Evolutionary conservation across 2,888 invertebrate species (phyloP).

Genomic region (Isotomurus palustris): DNA sequence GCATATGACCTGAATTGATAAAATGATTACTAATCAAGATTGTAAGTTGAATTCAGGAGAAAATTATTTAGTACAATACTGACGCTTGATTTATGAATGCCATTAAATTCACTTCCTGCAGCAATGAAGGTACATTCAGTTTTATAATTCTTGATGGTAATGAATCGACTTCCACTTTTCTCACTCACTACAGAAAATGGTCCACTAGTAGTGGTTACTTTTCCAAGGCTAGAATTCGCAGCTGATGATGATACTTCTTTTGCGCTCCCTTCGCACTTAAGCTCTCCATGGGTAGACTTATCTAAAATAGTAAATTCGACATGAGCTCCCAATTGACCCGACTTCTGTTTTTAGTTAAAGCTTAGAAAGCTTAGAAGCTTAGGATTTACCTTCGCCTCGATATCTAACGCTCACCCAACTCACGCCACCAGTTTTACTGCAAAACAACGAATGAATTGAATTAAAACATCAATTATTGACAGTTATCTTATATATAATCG

Average conservation of each 20-base stretch:
- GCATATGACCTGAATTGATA: slow-evolving; percentile 52
- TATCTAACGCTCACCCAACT: slow-evolving; percentile 40
- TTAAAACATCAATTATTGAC: not conserved
- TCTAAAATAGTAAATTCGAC: no score
- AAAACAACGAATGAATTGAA: not conserved
- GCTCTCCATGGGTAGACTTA: slow-evolving; percentile 46
- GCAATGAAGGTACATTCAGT: slow-evolving; percentile 56
- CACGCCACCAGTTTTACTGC: slow-evolving; percentile 22
- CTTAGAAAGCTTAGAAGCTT: not conserved
- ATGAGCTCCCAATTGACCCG: no score
- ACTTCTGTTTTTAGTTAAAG: no score
- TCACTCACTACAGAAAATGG: slow-evolving; percentile 19
- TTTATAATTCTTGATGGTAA: slow-evolving; percentile 53
- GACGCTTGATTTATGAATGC: slow-evolving; percentile 54
- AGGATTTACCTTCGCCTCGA: slow-evolving; percentile 32
- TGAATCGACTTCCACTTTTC: slow-evolving; percentile 47
- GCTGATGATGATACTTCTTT: slow-evolving; percentile 13
- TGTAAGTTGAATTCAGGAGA: not conserved
- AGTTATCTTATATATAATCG: not conserved
- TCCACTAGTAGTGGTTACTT: slow-evolving; percentile 39
- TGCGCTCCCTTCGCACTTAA: slow-evolving; percentile 24
- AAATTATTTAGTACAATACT: slow-evolving; percentile 26
- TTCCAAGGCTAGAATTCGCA: slow-evolving; percentile 46
- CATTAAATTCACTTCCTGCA: slow-evolving; percentile 53
- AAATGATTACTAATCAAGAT: not conserved